Conservation (phyloP, 2,797 vertebrate genomes). For the Enteromius afrohamiltoni region DNA sequence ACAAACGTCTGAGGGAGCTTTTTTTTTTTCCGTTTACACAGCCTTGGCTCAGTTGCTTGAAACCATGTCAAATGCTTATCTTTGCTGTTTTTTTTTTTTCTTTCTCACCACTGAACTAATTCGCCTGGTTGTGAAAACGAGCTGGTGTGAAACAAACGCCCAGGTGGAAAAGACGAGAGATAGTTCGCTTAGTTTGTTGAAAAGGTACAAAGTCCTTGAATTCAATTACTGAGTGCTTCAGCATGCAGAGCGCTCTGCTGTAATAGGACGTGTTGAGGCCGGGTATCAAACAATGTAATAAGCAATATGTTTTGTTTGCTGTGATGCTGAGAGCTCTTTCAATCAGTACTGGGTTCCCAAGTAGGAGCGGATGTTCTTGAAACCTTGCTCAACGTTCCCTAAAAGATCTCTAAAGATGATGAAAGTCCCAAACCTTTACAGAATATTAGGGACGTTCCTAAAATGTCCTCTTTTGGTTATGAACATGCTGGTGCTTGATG, state of each 20-base stretch:
- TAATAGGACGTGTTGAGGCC: slow-evolving; percentile 38
- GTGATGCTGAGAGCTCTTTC: slow-evolving; percentile 51
- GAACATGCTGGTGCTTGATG: too few relatives aligned
- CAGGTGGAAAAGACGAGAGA: slow-evolving; percentile 51
- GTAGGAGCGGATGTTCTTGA: too few relatives aligned
- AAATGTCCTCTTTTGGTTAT: too few relatives aligned
- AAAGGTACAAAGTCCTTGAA: slow-evolving; percentile 49
- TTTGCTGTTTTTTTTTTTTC: background rate
- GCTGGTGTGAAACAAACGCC: slow-evolving; percentile 40
- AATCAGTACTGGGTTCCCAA: slow-evolving; percentile 23
- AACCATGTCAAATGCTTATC: slow-evolving; percentile 32
- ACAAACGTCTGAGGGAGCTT: background rate
- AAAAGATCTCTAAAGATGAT: too few relatives aligned
- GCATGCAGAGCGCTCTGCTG: slow-evolving; percentile 32
- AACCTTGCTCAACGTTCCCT: too few relatives aligned
- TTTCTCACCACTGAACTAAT: slow-evolving; percentile 25
- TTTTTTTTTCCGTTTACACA: slow-evolving; percentile 40
- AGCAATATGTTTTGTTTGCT: slow-evolving; percentile 35
- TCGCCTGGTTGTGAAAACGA: slow-evolving; percentile 25
- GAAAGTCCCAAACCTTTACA: too few relatives aligned
- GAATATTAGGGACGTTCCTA: too few relatives aligned
- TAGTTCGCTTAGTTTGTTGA: slow-evolving; percentile 36
- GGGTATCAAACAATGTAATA: slow-evolving; percentile 44
- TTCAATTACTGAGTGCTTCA: slow-evolving; percentile 51
- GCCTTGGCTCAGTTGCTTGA: background rate